Evolutionary conservation across 2,113 vertebrate species (phyloP), one percentile per base, ranked within the genome.

Genomic region (Heterotilapia buettikoferi): DNA sequence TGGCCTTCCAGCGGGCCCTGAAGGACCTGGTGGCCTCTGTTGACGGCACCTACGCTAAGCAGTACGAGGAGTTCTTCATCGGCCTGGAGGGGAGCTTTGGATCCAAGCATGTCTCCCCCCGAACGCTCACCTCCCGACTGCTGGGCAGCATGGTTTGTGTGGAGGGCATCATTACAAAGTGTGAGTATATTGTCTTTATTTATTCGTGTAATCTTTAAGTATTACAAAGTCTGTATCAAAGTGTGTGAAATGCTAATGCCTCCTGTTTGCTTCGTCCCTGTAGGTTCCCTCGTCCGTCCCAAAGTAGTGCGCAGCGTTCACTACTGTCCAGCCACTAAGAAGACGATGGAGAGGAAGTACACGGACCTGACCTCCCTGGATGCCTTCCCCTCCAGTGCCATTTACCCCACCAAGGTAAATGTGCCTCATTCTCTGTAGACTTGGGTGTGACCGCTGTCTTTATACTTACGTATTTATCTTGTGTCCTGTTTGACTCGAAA

Each of bases 81-180:
- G 99, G 97, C 2, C 87, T 99, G 92, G 98, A 99, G 92, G 99
- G 99, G 57, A 99, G 99, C 96, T 99, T 99, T 2, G 99, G 99
- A 40, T 95, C 96, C 90, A 98, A 98, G 90, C 99, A 99, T 0
- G 98, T 99, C 80, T 98, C 98, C 1, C 99, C 99, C 0, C 96
- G 99, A 9, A 99, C 98, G 0, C 96, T 99, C 40, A 98, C 98
- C 1, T 97, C 98, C 13, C 96, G 97, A 5, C 98, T 98, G 89
- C 97, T 99, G 93, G 97, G 99, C 92, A 98, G 96, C 94, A 95
- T 98, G 14, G 98, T 99, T 92, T 99, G 99, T 0, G 97, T 99
- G 92, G 99, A 99, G 93, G 99, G 98, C 93, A 99, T 99, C 52
- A 97, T 99, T 84, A 99, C 98, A 0, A 99, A 99, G 87, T 99